phyloP scores from a whole-genome alignment of 2,888 invertebrate species.

The Drosophila prolongata region DNA sequence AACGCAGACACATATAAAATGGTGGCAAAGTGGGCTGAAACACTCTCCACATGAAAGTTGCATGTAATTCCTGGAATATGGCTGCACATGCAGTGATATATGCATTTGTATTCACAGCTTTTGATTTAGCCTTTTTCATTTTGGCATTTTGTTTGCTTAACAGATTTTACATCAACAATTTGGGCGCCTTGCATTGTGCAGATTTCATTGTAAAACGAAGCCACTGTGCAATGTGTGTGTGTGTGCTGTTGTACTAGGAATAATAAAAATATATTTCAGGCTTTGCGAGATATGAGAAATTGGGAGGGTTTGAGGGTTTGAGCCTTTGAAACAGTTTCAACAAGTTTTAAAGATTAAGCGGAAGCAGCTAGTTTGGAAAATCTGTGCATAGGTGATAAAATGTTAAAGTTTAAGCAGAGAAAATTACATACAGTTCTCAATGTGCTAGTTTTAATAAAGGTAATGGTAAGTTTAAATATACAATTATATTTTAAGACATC shows the following conservation, averaged over 20 bases:
- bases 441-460: background rate
- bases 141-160: slow-evolving; percentile 61
- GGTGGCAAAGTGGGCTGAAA: slow-evolving; percentile 11
- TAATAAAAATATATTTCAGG: slow-evolving; percentile 7
- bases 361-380: background rate
- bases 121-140: slow-evolving; percentile 44
- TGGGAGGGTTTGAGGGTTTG: background rate
- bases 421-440: background rate
- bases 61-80: slow-evolving; percentile 29
- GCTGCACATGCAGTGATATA: slow-evolving; percentile 8
- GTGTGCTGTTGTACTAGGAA: slow-evolving; percentile 18
- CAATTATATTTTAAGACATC: too few relatives aligned
- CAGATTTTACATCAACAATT: slow-evolving; percentile 57
- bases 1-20: slow-evolving; percentile 20
- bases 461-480: too few relatives aligned
- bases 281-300: background rate
- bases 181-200: slow-evolving; percentile 39
- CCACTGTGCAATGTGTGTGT: slow-evolving; percentile 2
- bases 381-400: background rate
- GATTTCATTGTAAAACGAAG: slow-evolving; percentile 29
- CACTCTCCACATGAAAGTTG: slow-evolving; percentile 24
- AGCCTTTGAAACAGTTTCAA: background rate
- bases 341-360: slow-evolving; percentile 11
- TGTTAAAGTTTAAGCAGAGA: background rate
- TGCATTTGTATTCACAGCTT: slow-evolving; percentile 29